Evolutionary conservation across 2,113 vertebrate species (phyloP), one percentile per base, ranked within the genome.

Genomic region (Mus spicilegus): DNA sequence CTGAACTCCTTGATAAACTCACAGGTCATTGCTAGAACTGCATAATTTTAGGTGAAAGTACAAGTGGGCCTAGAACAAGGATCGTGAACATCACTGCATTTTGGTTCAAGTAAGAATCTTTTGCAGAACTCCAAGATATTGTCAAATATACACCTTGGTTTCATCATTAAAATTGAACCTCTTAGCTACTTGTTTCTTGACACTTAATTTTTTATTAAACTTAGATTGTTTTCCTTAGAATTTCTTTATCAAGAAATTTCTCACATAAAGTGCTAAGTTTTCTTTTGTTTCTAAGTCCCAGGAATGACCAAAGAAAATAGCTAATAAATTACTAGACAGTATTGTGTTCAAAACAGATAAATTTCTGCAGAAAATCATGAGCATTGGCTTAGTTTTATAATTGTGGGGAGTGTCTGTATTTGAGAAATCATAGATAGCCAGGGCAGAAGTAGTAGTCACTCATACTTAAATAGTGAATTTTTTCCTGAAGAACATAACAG

Each of bases 261-360:
- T 90, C 33, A 89, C 33, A 28, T 80, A 78, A 17, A 51, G 58
- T 9, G 0, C 14, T 89, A 54, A 87, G 9, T 42, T 80, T 95
- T 78, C 2, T 87, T 94, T 89, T 78, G 24, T 80, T 16, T 19
- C 5, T 63, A 75, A 28, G 82, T 92, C 11, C 12, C 36, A 89
- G 24, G 28, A 89, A 9, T 46, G 77, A 93, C 36, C 36, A 75
- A 46, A 89, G 49, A 90, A 73, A 90, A 49, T 46, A 20, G 5
- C 3, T 90, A 76, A 96, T 58, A 90, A 96, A 85, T 84, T 94
- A 58, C 11, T 61, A n/a, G 39, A 58, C 26, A 90, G 14, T 70
- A 26, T 84, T 61, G 22, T 73, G 4, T 90, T 90, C 46, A 70
- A 93, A 63, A 36, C 67, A 90, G 10, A 69, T 30, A 33, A 80